phyloP scores from a whole-genome alignment of 1,140 invertebrate genomes.

The Macrotrachela quadricornifera region DNA sequence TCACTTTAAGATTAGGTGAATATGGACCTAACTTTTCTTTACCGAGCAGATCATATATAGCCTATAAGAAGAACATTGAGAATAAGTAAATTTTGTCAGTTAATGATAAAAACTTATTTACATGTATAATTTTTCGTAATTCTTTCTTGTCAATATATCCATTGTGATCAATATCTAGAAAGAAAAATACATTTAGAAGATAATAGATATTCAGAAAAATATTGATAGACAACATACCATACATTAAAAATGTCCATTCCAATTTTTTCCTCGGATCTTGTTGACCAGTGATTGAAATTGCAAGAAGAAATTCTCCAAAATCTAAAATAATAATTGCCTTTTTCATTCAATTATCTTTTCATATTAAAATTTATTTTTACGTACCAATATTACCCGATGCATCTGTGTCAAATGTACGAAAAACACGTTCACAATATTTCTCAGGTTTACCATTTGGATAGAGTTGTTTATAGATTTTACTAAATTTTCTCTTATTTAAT shows the following conservation, averaged over 20 bases:
- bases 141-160: too few relatives aligned
- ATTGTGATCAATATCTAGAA: too few relatives aligned
- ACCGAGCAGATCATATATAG: neutral
- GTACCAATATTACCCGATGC: conserved; percentile 3
- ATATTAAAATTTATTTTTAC: neutral
- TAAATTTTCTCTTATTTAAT: conserved; percentile 6
- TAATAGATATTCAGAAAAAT: too few relatives aligned
- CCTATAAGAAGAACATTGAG: too few relatives aligned
- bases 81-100: too few relatives aligned
- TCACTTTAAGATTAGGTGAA: neutral
- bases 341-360: neutral
- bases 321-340: neutral
- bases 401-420: conserved; percentile 5
- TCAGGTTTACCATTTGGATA: neutral
- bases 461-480: neutral
- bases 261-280: conserved; percentile 1
- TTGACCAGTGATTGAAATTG: neutral
- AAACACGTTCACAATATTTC: conserved; percentile 2
- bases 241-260: conserved; percentile 4
- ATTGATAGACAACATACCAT: too few relatives aligned
- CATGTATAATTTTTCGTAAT: too few relatives aligned
- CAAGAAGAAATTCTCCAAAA: conserved; percentile 5
- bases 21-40: neutral
- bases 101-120: too few relatives aligned
- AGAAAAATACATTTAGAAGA: too few relatives aligned